A percentile compares a stretch with the other conserved stretches of the same genome.
phyloP scores from a whole-genome alignment of 2,113 vertebrate genomes.

The Grantiella picta region DNA sequence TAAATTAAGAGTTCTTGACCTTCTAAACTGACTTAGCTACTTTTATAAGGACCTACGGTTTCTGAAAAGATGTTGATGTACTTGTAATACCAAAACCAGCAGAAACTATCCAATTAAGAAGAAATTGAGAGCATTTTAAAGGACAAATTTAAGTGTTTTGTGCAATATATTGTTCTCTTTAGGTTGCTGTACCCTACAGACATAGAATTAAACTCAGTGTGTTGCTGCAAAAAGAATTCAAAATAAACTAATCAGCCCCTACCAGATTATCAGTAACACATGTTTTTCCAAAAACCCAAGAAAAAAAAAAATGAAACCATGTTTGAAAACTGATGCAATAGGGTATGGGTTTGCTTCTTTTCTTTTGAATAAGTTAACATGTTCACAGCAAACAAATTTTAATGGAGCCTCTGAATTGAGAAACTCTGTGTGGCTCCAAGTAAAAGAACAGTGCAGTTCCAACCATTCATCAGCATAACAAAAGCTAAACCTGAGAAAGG shows the following conservation, averaged over 20 bases:
- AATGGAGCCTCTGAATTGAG: slow-evolving; percentile 4
- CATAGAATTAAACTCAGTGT: slow-evolving; percentile 5
- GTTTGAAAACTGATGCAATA: slow-evolving; percentile 35
- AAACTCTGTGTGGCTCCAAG: neutral
- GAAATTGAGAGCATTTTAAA: neutral
- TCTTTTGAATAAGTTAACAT: slow-evolving; percentile 18
- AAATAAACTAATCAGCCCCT: neutral
- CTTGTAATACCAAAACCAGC: neutral
- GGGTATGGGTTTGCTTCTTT: neutral
- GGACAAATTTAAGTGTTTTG: neutral
- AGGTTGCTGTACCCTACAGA: neutral
- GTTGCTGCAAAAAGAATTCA: neutral
- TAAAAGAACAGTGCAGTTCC: neutral
- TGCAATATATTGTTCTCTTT: neutral
- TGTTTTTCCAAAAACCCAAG: neutral
- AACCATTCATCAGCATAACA: neutral
- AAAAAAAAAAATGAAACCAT: neutral
- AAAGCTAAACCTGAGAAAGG: slow-evolving; percentile 50
- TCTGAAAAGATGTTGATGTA: neutral
- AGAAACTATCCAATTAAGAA: neutral
- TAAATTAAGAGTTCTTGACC: neutral
- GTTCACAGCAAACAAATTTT: neutral
- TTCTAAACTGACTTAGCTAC: neutral
- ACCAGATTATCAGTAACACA: neutral
- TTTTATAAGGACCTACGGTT: neutral